Base-by-base conservation (phyloP, 2,797 vertebrate species). In the Muraenolepis orangiensis region DNA sequence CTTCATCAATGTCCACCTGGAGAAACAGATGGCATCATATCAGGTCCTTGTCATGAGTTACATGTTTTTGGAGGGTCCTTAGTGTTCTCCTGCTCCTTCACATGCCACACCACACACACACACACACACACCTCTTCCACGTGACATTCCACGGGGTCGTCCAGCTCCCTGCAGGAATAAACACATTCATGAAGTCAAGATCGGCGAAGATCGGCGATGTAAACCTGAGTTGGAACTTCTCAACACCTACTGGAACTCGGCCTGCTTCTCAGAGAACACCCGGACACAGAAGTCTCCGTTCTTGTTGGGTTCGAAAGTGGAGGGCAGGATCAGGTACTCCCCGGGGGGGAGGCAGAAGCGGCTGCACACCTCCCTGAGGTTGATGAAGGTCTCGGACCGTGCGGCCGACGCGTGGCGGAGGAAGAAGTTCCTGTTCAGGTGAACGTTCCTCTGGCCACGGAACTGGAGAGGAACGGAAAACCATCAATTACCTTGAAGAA, bases 221-320 rank as follows among this genome's bases (percentile, higher is more conserved):
- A n/a, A n/a, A n/a, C n/a, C n/a, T n/a, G n/a, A n/a, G n/a, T n/a
- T n/a, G n/a, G n/a, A n/a, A n/a, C n/a, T n/a, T 23, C 4, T 57
- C 57, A 64, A 64, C 6, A 87, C 90, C 67, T 84, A 96, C 95
- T 91, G 89, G 74, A 95, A 93, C 0, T 95, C 87, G 0, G 94
- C 93, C 0, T 93, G 94, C 78, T 95, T 96, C 81, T 96, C 95
- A 0, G 95, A 94, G 82, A 96, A 96, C 61, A 96, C 87, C 0
- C 96, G 88, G 13, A 96, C 87, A 2, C 94, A 95, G 91, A 96
- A 96, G 76, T 96, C 94, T 14, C 94, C 95, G 0, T 94, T 86
- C 82, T 94, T 91, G 80, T 95, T 78, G 42, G 95, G 95, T 12
- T 96, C 93, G 0, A 95, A 95, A 74, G 96, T 96, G 8, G 95